These are phyloP conservation scores for Spinus pinus DNA, from an alignment of 2,797 vertebrate species.

Conservation along the genomic window DNA sequence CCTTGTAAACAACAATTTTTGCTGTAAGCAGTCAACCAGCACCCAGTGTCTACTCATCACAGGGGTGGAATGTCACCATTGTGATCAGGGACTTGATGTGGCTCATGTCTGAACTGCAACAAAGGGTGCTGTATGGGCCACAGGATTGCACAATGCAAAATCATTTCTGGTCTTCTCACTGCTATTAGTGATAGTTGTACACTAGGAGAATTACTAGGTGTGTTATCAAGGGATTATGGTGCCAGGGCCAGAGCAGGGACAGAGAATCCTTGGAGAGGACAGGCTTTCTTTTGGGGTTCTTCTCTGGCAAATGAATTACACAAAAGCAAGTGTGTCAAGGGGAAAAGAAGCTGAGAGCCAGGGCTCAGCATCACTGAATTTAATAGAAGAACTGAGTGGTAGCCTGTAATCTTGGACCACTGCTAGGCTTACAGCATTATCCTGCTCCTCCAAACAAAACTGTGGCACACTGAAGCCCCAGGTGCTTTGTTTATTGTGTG, in stretches of 20 bases:
- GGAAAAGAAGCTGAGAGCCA: not conserved
- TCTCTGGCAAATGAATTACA: not conserved
- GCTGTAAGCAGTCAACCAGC: not conserved
- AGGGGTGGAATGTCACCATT: not conserved
- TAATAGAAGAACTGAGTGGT: not conserved
- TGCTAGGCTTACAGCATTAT: not conserved
- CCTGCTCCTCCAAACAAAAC: not conserved
- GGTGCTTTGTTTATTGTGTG: not conserved
- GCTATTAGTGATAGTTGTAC: not conserved
- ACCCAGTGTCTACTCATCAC: not conserved
- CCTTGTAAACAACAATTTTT: not conserved
- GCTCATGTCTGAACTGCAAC: not conserved
- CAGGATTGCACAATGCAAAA: not conserved
- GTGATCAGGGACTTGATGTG: not conserved
- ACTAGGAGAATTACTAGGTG: not conserved
- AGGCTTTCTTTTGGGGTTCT: not conserved
- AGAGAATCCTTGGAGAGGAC: not conserved
- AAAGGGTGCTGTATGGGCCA: not conserved
- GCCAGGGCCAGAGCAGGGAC: not conserved
- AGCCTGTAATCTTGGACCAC: not conserved
- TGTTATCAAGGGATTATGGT: not conserved
- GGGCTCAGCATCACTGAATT: not conserved
- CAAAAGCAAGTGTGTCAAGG: not conserved
- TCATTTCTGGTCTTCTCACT: not conserved
- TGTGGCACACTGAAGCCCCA: not conserved